Conservation (phyloP, 2,888 invertebrate genomes). For the Rotaria socialis region DNA sequence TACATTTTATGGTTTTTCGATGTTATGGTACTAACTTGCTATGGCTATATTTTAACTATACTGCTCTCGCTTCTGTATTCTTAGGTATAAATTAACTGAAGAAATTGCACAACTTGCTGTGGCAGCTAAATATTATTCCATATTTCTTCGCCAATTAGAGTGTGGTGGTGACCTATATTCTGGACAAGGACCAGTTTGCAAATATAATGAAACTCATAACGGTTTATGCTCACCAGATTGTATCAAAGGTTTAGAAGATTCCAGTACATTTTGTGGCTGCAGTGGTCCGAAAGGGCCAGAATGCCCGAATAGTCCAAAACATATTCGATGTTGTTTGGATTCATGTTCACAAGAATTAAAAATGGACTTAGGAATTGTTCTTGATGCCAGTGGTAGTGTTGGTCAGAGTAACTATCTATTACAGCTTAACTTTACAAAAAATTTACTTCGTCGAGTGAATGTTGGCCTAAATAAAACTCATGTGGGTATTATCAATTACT, state of each 20-base stretch:
- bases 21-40: neutral
- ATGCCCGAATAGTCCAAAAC: conserved; percentile 1
- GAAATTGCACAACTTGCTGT: neutral
- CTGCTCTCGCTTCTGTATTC: neutral
- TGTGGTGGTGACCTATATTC: neutral
- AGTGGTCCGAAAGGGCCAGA: neutral
- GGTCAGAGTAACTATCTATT: neutral
- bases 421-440: neutral
- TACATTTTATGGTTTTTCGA: conserved; percentile 4
- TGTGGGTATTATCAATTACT: neutral
- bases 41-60: neutral
- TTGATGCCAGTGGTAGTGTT: neutral
- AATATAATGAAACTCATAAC: neutral
- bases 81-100: neutral
- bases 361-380: neutral
- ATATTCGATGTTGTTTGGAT: neutral
- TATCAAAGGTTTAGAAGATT: conserved; percentile 4
- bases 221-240: neutral
- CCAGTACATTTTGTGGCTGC: neutral
- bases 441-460: neutral
- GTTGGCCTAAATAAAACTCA: neutral
- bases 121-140: neutral
- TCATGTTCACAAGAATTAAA: neutral
- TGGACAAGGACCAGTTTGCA: neutral
- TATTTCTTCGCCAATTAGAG: neutral